Percentiles rank a stretch among this genome's conserved stretches.
These are phyloP conservation scores for Planiliza haematocheilus DNA, from an alignment of 2,113 vertebrate genomes.

Conservation along the genomic window DNA sequence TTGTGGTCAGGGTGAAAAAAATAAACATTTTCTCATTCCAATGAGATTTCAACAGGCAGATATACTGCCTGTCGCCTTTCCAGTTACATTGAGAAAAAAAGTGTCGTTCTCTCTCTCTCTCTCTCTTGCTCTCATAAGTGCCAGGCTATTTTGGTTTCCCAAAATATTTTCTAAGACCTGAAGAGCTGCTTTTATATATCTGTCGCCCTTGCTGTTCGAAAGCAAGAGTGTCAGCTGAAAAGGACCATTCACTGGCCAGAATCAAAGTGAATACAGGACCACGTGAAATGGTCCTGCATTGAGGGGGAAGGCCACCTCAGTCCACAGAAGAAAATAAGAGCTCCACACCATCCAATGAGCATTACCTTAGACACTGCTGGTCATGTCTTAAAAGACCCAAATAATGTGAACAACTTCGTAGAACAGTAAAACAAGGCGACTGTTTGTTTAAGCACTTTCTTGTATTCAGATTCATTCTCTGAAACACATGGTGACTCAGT, in stretches of 20 bases:
- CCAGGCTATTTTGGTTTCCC: conserved; percentile 81
- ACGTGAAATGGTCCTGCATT: conserved; percentile 71
- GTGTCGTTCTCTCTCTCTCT: conserved; percentile 60
- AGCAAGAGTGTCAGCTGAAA: conserved; percentile 75
- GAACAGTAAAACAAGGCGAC: neutral
- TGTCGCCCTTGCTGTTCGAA: conserved; percentile 71
- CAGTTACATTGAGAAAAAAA: conserved; percentile 63
- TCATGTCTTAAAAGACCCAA: conserved; percentile 27
- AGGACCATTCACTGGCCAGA: conserved; percentile 76
- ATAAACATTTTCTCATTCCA: conserved; percentile 74
- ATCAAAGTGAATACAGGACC: conserved; percentile 72
- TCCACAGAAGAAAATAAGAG: conserved; percentile 41
- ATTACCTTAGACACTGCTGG: conserved; percentile 16
- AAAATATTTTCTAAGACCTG: conserved; percentile 83
- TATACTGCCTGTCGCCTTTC: conserved; percentile 65
- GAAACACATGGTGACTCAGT: too few species aligned
- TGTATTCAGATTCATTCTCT: too few species aligned
- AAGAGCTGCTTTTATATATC: conserved; percentile 79
- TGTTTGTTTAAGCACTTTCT: too few species aligned
- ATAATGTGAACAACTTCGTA: neutral
- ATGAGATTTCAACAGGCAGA: conserved; percentile 73
- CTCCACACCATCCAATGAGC: conserved; percentile 9
- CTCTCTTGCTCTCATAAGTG: conserved; percentile 63
- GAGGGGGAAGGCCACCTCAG: conserved; percentile 66
- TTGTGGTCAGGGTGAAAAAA: conserved; percentile 73